phyloP scores from a whole-genome alignment of 2,888 invertebrate species.

The Anaspis maculata region DNA sequence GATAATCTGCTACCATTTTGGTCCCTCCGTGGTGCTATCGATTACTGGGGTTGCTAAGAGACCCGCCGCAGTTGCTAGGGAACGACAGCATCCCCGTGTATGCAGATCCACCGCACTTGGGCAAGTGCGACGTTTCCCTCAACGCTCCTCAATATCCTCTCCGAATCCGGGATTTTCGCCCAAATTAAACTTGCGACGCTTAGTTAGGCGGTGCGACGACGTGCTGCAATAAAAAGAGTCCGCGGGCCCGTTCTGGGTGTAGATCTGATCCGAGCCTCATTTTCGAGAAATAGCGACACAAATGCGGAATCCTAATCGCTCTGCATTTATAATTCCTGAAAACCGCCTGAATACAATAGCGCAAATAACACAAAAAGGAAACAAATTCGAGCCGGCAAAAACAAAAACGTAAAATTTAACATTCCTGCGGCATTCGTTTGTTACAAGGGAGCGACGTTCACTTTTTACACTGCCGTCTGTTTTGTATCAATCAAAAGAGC shows the following conservation, averaged over 20 bases:
- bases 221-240: too few relatives aligned
- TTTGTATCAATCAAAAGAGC: constrained; percentile 40
- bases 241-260: too few relatives aligned
- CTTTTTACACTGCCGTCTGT: constrained; percentile 38
- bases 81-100: constrained; percentile 17
- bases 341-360: constrained; percentile 37
- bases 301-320: too few relatives aligned
- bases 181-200: too few relatives aligned
- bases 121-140: too few relatives aligned
- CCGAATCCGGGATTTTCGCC: too few relatives aligned
- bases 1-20: constrained; percentile 20
- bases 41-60: constrained; percentile 15
- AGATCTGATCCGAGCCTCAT: too few relatives aligned
- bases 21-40: constrained; percentile 17
- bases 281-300: too few relatives aligned
- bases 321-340: too few relatives aligned
- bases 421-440: constrained; percentile 38
- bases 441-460: constrained; percentile 31
- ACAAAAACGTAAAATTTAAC: constrained; percentile 28
- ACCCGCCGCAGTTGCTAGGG: constrained; percentile 14
- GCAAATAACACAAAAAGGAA: too few relatives aligned
- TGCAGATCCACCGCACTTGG: constrained; percentile 19
- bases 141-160: too few relatives aligned
- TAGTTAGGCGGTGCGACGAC: too few relatives aligned
- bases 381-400: constrained; percentile 15